Evolutionary conservation across 2,113 vertebrate species (phyloP).

Genomic region (Coturnix japonica): DNA sequence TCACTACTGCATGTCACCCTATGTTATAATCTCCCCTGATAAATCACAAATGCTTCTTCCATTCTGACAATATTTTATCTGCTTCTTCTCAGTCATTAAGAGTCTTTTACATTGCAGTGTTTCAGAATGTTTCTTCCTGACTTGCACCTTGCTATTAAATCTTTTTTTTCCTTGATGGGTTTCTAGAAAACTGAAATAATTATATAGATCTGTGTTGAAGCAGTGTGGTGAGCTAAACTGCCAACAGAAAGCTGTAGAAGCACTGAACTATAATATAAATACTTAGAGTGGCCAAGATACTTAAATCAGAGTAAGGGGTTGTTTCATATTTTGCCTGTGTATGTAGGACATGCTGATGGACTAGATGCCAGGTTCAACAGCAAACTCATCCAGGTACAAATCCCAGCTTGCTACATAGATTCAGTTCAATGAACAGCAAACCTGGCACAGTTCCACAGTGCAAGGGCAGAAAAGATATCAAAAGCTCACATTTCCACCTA

Average conservation of each 20-base stretch:
- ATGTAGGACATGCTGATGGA: neutral
- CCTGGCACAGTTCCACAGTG: neutral
- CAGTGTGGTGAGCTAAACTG: fast-evolving
- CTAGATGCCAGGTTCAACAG: neutral
- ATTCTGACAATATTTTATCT: neutral
- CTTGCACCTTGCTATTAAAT: neutral
- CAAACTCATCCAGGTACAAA: fast-evolving
- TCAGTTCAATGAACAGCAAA: neutral
- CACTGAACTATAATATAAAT: neutral
- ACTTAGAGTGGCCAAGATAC: neutral
- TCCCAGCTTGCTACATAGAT: neutral
- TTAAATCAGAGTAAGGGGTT: neutral
- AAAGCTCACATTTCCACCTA: neutral
- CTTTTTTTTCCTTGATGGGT: neutral
- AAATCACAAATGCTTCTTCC: neutral
- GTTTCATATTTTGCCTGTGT: neutral
- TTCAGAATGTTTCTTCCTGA: neutral
- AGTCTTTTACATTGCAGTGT: neutral
- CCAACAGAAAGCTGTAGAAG: neutral
- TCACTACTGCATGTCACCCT: neutral
- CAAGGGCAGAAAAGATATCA: neutral
- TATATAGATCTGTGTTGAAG: neutral
- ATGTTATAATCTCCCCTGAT: neutral
- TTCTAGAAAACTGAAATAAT: neutral
- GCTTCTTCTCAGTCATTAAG: neutral